Evolutionary conservation across 1,140 invertebrate genomes (phyloP).

Genomic region (Zaprionus gabonicus): DNA sequence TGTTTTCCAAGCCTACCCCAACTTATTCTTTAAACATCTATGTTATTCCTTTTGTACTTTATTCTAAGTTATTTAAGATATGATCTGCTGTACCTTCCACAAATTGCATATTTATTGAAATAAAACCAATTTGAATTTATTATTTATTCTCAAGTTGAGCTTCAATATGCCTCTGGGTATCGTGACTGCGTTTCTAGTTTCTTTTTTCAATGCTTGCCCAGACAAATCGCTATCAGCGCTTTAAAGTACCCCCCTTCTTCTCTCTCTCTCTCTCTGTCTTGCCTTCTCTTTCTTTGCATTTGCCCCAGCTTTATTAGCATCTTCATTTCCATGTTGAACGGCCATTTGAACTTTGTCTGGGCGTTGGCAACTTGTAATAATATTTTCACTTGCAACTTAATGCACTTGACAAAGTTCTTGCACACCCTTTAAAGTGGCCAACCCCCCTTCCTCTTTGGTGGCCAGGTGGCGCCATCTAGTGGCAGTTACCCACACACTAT

Average conservation of each 20-base stretch:
- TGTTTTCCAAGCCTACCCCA: not conserved
- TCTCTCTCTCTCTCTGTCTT: not conserved
- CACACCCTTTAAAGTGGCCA: conserved; percentile 26
- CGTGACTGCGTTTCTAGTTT: not conserved
- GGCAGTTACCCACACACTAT: conserved; percentile 12
- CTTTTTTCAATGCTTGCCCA: not conserved
- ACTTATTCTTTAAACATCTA: not conserved
- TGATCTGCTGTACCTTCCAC: not conserved
- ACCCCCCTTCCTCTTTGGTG: too few species aligned
- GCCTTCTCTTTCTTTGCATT: not conserved
- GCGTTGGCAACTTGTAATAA: conserved; percentile 32
- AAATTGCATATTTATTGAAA: conserved; percentile 3
- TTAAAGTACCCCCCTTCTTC: not conserved
- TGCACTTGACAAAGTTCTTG: conserved; percentile 43
- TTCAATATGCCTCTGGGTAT: conserved; percentile 10
- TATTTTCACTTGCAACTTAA: conserved; percentile 42
- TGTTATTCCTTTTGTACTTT: not conserved
- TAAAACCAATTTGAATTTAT: conserved; percentile 41
- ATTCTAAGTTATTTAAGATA: not conserved
- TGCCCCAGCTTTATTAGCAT: conserved; percentile 42
- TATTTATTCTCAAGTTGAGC: conserved; percentile 19
- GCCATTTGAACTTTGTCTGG: conserved; percentile 50
- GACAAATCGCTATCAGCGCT: conserved; percentile 18
- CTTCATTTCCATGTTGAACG: conserved; percentile 48
- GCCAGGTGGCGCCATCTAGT: conserved; percentile 44